These are phyloP conservation scores for Drosophila paramelanica DNA, from an alignment of 2,888 invertebrate genomes.

Conservation along the genomic window DNA sequence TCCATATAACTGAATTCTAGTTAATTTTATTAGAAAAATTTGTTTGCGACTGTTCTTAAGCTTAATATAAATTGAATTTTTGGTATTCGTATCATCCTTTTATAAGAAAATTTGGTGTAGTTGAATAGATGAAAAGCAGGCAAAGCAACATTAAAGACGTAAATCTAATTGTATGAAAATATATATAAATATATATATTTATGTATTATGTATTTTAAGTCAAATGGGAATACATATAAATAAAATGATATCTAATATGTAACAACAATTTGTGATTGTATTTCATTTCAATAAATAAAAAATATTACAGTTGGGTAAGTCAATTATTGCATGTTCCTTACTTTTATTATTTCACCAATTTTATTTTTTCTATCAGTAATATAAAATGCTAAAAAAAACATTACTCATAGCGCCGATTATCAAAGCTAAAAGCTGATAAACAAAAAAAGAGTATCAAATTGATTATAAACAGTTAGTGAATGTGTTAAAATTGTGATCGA, in stretches of 20 bases:
- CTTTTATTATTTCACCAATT: not conserved
- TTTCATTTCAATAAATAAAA: not conserved
- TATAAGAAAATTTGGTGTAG: constrained; percentile 66
- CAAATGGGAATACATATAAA: constrained; percentile 77
- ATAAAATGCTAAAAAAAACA: not conserved
- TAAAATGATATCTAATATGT: constrained; percentile 76
- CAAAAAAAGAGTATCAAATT: not conserved
- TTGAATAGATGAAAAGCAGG: constrained; percentile 67
- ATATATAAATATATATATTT: constrained; percentile 61
- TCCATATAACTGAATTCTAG: constrained; percentile 52
- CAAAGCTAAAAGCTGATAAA: not conserved
- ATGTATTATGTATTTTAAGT: constrained; percentile 65
- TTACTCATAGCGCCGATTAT: constrained; percentile 14
- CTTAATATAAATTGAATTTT: constrained; percentile 49
- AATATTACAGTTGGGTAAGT: constrained; percentile 12
- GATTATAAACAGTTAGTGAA: not conserved
- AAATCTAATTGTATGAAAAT: constrained; percentile 78
- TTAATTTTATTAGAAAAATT: constrained; percentile 77
- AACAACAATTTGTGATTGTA: constrained; percentile 29
- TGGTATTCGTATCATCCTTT: constrained; percentile 57
- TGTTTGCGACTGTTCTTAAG: constrained; percentile 50
- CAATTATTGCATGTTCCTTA: not conserved
- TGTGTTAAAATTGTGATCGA: not conserved
- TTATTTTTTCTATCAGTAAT: not conserved
- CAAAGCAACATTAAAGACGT: constrained; percentile 77